These are phyloP conservation scores for Plectus sambesii DNA, from an alignment of 1,140 invertebrate genomes.

Conservation along the genomic window DNA sequence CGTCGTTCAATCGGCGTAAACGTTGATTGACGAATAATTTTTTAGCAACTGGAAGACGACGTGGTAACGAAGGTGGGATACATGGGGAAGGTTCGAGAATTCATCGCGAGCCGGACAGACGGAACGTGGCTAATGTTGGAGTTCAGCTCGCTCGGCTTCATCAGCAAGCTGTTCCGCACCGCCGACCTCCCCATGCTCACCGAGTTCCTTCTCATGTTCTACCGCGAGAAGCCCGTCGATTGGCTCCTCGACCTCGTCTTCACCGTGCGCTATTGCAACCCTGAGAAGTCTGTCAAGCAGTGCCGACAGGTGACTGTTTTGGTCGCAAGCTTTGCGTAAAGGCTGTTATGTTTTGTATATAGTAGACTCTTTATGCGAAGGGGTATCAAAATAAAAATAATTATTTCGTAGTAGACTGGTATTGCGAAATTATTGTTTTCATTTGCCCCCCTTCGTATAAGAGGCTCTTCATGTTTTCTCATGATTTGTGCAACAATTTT, in stretches of 20 bases:
- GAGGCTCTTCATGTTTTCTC: no score
- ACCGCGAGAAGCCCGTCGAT: slow-evolving; percentile 89
- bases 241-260: slow-evolving; percentile 85
- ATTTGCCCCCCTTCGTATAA: no score
- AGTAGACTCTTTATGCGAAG: no score
- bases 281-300: slow-evolving; percentile 34
- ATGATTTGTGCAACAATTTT: no score
- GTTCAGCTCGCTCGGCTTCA: slow-evolving; percentile 83
- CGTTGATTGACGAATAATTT: no score
- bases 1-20: no score
- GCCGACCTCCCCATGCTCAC: slow-evolving; percentile 73
- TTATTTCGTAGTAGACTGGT: no score
- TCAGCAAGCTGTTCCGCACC: slow-evolving; percentile 84
- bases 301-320: no score
- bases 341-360: no score
- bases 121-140: slow-evolving; percentile 85
- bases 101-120: slow-evolving; percentile 58
- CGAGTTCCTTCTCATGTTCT: slow-evolving; percentile 85
- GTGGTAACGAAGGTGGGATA: slow-evolving; percentile 63
- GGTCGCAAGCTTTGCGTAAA: no score
- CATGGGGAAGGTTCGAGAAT: slow-evolving; percentile 57
- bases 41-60: slow-evolving; percentile 90
- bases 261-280: slow-evolving; percentile 71
- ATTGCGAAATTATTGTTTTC: no score
- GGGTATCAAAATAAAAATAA: no score